Evolutionary conservation across 2,888 invertebrate genomes (phyloP), one percentile per base, ranked within the genome.

Genomic region (Galerucella calmariensis): DNA sequence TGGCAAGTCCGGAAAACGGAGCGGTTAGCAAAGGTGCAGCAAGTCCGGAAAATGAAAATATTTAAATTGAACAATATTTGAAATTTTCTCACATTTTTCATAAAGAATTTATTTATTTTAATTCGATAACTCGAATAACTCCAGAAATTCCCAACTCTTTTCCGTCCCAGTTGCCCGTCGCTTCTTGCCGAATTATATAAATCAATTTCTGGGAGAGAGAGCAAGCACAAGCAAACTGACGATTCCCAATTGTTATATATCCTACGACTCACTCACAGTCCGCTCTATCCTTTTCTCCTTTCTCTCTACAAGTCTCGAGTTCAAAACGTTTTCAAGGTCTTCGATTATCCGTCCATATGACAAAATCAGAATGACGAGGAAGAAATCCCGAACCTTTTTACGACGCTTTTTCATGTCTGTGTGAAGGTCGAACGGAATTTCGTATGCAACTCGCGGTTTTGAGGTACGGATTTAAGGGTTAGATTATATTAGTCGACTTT

Each of bases 201-300:
- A 81, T 82, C 80, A 82, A 82, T 80, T 79, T 76, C 76, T 73
- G 69, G 75, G 73, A 76, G 75, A 74, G 74, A 69, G 75, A 72
- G 72, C 70, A 70, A 16, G 69, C 72, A 72, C 72, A 46, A 65
- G 63, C 68, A 73, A 53, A 65, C 48, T 63, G 74, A 53, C 72
- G 70, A 69, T 74, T 72, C 48, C 62, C 72, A 67, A 72, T 74
- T 71, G 74, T 70, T 70, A 65, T 67, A 59, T 74, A 46, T 56
- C 67, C 69, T 56, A 27, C 65, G 14, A 20, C 69, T 51, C 53
- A 27, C 69, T 48, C 59, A 16, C 41, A n/a, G 35, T 53, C 62
- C 14, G 11, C 46, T 46, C 58, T 48, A 41, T 66, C 56, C 44
- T 58, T 10, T 20, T 48, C 16, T 67, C 67, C 35, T 44, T 44